Evolutionary conservation across 1,140 invertebrate species (phyloP), one percentile per base, ranked within the genome.

Genomic region (Heliconius melpomene): DNA sequence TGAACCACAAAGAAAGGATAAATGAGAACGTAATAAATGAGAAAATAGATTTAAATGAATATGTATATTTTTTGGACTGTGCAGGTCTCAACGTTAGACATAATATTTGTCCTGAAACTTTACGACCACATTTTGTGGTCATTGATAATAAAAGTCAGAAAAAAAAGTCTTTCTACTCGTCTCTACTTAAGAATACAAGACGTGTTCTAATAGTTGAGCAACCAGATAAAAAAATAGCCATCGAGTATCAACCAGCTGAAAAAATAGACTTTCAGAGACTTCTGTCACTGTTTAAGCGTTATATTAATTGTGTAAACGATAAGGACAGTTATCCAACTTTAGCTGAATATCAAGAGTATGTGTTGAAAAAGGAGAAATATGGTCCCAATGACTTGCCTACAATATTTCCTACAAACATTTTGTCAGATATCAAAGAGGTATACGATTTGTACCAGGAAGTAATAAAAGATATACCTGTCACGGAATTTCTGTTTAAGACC

Each of bases 1-100:
- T 85, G 38, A 54, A 84, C 50, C 86, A 86, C 72, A 83, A 85
- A 72, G 74, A 77, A n/a, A 79, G 85, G 75, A 66, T 85, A 38
- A 70, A 26, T 13, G 84, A 88, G 16, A 73, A 84, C 54, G 52
- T 81, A 29, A 9, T 82, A 13, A 75, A 84, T n/a, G 78, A 82
- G 50, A 73, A 78, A 72, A 80, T 87, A 70, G 54, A 83, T 66
- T 75, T 84, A 11, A 84, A 81, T 72, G 79, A 85, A 13, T 87
- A 80, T 76, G 79, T 85, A 46, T 82, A 84, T 36, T 81, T 85
- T 29, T 70, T 84, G 79, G 18, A 87, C 70, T 75, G 71, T 71
- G 77, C 38, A 26, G 75, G 23, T n/a, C 23, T 26, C 3, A 66
- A 66, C 9, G 23, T 66, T 29, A 26, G 1, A 23, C 57, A 66